Percentiles rank a stretch among this genome's conserved stretches.
These are phyloP conservation scores for Syngnathus typhle DNA, from an alignment of 2,113 vertebrate genomes.

Conservation along the genomic window DNA sequence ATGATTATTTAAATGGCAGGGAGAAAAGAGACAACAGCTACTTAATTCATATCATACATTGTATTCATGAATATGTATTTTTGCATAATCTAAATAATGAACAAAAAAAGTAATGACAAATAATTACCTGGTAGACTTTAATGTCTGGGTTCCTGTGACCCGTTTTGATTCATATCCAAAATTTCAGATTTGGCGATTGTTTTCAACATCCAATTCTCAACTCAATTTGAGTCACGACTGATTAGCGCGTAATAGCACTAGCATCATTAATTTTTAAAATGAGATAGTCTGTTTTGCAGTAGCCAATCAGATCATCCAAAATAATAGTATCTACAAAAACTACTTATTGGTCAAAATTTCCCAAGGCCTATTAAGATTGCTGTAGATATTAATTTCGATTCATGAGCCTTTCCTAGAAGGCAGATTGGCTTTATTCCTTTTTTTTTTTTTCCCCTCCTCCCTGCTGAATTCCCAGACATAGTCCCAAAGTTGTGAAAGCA, in stretches of 20 bases:
- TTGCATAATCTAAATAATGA: too few species aligned
- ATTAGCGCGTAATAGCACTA: too few species aligned
- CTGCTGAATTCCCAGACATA: conserved; percentile 81
- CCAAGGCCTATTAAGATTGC: not conserved
- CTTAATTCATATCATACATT: not conserved
- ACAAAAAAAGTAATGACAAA: too few species aligned
- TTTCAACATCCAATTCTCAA: too few species aligned
- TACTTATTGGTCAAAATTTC: not conserved
- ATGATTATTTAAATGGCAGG: not conserved
- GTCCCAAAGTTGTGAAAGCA: conserved; percentile 97
- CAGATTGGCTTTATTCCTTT: conserved; percentile 45
- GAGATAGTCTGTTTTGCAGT: not conserved
- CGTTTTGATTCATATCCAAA: not conserved
- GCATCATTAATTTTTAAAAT: not conserved
- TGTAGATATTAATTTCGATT: not conserved
- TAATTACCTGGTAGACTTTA: too few species aligned
- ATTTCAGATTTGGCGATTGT: too few species aligned
- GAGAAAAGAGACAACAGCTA: not conserved
- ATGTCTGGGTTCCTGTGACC: not conserved
- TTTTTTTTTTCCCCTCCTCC: conserved; percentile 19
- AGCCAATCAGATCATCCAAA: not conserved
- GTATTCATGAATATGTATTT: too few species aligned
- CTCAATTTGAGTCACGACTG: too few species aligned
- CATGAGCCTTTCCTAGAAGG: not conserved
- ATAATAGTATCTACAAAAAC: not conserved